These are phyloP conservation scores for Ciconia maguari DNA, from an alignment of 2,113 vertebrate species.

Conservation along the genomic window DNA sequence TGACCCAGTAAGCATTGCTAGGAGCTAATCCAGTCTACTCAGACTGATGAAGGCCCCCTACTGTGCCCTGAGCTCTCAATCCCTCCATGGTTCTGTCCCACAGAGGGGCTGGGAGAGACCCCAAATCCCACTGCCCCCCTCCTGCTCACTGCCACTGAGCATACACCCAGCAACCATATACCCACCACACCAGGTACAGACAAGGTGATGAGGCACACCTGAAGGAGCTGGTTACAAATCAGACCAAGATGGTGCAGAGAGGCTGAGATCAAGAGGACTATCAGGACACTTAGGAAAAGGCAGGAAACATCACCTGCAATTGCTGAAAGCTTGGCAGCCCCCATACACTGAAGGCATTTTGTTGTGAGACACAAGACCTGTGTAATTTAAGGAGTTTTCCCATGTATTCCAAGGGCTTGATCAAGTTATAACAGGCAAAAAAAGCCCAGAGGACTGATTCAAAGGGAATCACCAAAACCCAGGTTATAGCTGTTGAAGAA, in stretches of 20 bases:
- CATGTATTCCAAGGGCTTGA: not conserved
- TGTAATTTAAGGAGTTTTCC: not conserved
- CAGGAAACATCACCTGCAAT: not conserved
- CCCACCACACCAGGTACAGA: not conserved
- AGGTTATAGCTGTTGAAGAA: not conserved
- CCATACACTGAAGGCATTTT: not conserved
- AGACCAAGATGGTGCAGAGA: not conserved
- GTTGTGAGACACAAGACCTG: rapidly evolving
- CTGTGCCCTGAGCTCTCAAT: not conserved
- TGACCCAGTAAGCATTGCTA: not conserved
- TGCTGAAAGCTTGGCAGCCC: not conserved
- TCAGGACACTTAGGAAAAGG: not conserved
- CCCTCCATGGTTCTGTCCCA: rapidly evolving
- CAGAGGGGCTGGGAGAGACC: not conserved
- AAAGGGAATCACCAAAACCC: not conserved
- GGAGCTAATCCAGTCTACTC: not conserved
- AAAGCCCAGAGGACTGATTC: not conserved
- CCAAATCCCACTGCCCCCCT: not conserved
- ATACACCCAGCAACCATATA: not conserved
- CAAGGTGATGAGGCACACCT: not conserved
- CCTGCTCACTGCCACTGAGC: not conserved
- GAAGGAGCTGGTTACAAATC: not conserved
- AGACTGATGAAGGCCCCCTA: not conserved
- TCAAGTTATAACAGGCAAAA: not conserved
- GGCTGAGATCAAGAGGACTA: not conserved